Conservation (phyloP, 2,888 invertebrate species). For the Linnaemya vulpina region DNA sequence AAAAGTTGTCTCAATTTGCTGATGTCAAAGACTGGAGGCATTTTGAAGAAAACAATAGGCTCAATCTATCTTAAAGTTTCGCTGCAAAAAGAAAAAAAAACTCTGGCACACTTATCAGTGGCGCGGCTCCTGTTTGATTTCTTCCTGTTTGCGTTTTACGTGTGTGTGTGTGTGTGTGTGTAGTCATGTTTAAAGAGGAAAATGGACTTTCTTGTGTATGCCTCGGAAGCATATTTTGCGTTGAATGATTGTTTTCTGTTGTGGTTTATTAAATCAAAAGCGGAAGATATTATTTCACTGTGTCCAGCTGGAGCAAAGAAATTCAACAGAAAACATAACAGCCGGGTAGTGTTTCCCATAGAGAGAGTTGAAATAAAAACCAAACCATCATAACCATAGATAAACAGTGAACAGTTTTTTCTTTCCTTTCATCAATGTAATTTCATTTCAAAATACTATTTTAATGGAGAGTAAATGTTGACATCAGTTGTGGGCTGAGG, state of each 20-base stretch:
- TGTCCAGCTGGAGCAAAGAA: conserved; percentile 10
- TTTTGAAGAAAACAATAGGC: background rate
- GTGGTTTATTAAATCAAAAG: conserved; percentile 18
- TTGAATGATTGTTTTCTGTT: conserved; percentile 11
- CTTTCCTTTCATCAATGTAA: background rate
- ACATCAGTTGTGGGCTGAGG: background rate
- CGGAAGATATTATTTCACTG: conserved; percentile 61
- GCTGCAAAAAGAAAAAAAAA: conserved; percentile 30
- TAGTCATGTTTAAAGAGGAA: background rate
- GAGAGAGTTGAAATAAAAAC: conserved; percentile 26
- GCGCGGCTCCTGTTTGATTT: conserved; percentile 22
- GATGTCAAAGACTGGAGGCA: conserved; percentile 5
- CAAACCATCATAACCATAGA: conserved; percentile 38
- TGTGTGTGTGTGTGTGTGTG: too few species aligned
- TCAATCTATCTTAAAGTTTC: conserved; percentile 22
- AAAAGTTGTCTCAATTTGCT: conserved; percentile 59
- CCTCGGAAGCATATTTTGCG: conserved; percentile 48
- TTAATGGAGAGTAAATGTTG: conserved; percentile 25
- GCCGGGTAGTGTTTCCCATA: conserved; percentile 14
- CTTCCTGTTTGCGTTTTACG: conserved; percentile 48
- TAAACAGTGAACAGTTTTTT: conserved; percentile 13
- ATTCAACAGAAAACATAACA: background rate
- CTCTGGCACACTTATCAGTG: conserved; percentile 52
- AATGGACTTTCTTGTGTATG: conserved; percentile 34
- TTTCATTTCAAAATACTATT: conserved; percentile 9